Evolutionary conservation across 2,113 vertebrate species (phyloP), one percentile per base, ranked within the genome.

Genomic region (Epinephelus moara): DNA sequence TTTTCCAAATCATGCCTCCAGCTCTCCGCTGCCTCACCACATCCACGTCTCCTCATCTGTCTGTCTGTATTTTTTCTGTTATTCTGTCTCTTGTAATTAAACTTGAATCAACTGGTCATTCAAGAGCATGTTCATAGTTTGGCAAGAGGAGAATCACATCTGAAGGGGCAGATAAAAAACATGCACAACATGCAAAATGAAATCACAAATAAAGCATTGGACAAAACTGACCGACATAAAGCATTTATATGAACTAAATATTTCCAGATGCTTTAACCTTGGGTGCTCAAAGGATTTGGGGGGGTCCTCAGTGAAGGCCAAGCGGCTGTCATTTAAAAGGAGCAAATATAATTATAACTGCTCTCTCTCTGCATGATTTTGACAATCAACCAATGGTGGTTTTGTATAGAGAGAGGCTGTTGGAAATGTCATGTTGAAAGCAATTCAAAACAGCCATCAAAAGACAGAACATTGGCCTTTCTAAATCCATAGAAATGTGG

Each of bases 181-280:
- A 45, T 69, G 60, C 45, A 40, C 60, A 66, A 25, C 60, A 56
- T 69, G 60, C 45, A 25, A 30, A 56, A 81, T 68, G 42, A 80
- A 76, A 74, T 87, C 84, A 73, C 30, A 13, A 73, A 86, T 66
- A 72, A 56, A 49, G 56, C 52, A 77, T 84, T 64, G 68, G 40
- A 78, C 57, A 72, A 82, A 78, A 23, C 60, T 69, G 50, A 70
- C 17, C 23, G 30, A 84, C 77, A 76, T 62, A 76, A 78, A 78
- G 12, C 40, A 53, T 75, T 84, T 53, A 21, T 73, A 33, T 71
- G 62, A 67, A 21, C 59, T 84, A 89, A 92, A 66, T 84, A n/a
- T 70, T 89, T 87, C 82, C 88, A 89, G 80, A 89, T 90, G 88
- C 75, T 77, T 84, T 47, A 71, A 79, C 49, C 55, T 60, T 69